Base-by-base conservation (phyloP, 2,888 invertebrate species). In the Epinotia brunnichana region DNA sequence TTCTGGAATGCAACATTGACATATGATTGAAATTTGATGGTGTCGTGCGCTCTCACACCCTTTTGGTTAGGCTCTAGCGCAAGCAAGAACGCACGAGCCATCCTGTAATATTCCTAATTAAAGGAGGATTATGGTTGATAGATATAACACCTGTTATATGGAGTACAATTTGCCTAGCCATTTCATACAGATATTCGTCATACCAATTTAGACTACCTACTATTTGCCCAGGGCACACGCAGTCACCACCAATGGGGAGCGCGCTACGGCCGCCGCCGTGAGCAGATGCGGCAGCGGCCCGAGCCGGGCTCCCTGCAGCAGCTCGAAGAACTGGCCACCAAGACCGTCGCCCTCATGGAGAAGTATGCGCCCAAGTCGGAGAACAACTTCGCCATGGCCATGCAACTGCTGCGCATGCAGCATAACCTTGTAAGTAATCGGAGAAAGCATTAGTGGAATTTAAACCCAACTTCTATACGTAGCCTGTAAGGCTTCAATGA, bases 311-410 rank as follows among this genome's bases (percentile, higher is more conserved):
- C 81, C 2, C 81, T 88, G 2, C 67, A 77, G 0, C 77, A 86
- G 56, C 73, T 88, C 0, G 87, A 88, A 71, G 76, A 77, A 0
- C 73, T 82, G 44, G 83, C 85, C 0, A 57, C 71, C n/a, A 77
- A 77, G 72, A 73, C 84, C 11, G 83, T 87, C 0, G 61, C 76
- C 3, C 70, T 87, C 2, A 87, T 87, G 85, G 83, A 85, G 74
- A 87, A 78, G 69, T 78, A 85, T 69, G 39, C 39, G 3, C 57
- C 67, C 7, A 61, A 48, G 21, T 62, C 68, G 17, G 54, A 68
- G 7, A 59, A 48, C 1, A 41, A 68, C 39, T 73, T 68, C 15
- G n/a, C 54, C 10, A 51, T 19, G 39, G 68, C 62, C 2, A 73
- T 73, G 62, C 9, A 48, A 21, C 56, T 73, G n/a, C 13, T 73